Evolutionary conservation across 1,140 invertebrate genomes (phyloP), one percentile per base, ranked within the genome.

Genomic region (Nephila pilipes): DNA sequence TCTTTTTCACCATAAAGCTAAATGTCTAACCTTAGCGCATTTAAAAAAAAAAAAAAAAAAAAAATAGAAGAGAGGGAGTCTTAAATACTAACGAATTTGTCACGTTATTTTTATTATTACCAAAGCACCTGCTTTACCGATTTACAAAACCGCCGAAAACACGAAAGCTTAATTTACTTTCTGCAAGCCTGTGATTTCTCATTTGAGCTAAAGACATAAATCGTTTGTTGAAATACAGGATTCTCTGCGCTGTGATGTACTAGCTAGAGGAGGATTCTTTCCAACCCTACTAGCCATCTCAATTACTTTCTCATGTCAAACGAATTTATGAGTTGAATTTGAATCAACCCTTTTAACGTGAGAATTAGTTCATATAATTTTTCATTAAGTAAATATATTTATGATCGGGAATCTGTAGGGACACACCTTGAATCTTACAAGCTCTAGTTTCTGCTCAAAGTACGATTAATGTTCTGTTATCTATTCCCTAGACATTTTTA

Each of bases 361-460:
- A 58, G 83, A 85, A 85, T 85, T 85, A 60, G 83, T 29, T 69
- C 38, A 88, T 88, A 88, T 88, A 88, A 88, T 65, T 88, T 20
- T 88, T 88, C 85, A 88, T 88, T 88, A 69, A 88, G 32, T 65
- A 69, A 65, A 88, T 88, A 65, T 88, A 88, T 88, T 88, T 88
- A 65, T 63, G 63, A 88, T 88, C 63, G 55, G 29, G 6, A 16
- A 16, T 69, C 85, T 63, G 0, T 2, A 12, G 25, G 38, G 36
- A 46, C 22, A 46, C 22, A 75, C 29, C 29, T 32, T 75, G 29
- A 16, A 22, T 25, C 22, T 25, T 46, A 14, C 54, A 3, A 16
- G 3, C 22, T 2, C n/a, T 83, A 29, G 22, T 83, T 83, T 87
- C n/a, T 60, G 22, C 87, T 80, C 22, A 79, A 90, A 79, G 55